Evolutionary conservation across 2,888 invertebrate genomes (phyloP).

Genomic region (Reticulitermes lucifugus): DNA sequence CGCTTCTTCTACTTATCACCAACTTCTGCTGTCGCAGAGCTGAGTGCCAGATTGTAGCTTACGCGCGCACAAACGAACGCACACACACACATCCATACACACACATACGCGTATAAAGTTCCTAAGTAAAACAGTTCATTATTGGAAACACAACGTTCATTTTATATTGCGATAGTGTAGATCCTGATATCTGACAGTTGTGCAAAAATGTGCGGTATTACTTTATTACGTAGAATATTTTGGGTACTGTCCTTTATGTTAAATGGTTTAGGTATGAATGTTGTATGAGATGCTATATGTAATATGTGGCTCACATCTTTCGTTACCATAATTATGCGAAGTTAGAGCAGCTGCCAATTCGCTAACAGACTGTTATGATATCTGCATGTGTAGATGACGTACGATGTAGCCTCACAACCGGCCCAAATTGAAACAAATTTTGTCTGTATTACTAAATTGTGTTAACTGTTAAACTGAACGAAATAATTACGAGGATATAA

Average conservation of each 20-base stretch:
- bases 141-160: too few relatives aligned
- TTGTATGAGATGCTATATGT: neutral
- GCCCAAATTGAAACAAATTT: slow-evolving; percentile 22
- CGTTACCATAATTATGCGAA: neutral
- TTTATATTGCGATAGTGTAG: too few relatives aligned
- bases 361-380: neutral
- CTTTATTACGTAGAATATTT: too few relatives aligned
- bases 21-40: too few relatives aligned
- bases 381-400: neutral
- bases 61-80: too few relatives aligned
- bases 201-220: too few relatives aligned
- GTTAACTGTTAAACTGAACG: slow-evolving; percentile 17
- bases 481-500: neutral
- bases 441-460: slow-evolving; percentile 9
- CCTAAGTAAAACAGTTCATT: too few relatives aligned
- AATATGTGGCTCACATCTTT: neutral
- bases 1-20: too few relatives aligned
- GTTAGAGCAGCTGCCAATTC: neutral
- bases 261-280: neutral
- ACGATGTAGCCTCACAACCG: neutral
- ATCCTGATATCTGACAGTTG: too few relatives aligned
- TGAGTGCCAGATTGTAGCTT: too few relatives aligned
- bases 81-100: too few relatives aligned
- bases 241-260: neutral
- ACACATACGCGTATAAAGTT: too few relatives aligned